phyloP scores from a whole-genome alignment of 1,140 invertebrate genomes.

The Dreissena rostriformis region DNA sequence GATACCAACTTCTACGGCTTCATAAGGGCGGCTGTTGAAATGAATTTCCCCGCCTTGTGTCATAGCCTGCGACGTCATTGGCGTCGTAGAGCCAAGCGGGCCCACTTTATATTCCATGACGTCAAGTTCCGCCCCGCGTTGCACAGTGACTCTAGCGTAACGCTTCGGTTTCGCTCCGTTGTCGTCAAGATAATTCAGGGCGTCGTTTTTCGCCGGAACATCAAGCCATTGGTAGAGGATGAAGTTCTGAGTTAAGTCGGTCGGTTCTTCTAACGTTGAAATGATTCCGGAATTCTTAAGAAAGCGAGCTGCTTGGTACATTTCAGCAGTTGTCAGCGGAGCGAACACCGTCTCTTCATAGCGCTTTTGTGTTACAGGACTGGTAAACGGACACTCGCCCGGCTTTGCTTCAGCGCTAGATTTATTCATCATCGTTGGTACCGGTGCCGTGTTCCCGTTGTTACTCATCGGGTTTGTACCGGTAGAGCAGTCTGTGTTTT shows the following conservation, averaged over 20 bases:
- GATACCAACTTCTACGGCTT: not conserved
- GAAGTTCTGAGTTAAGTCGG: constrained; percentile 25
- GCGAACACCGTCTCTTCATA: constrained; percentile 38
- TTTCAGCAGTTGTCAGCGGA: constrained; percentile 35
- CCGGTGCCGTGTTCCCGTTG: not conserved
- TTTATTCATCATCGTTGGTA: not conserved
- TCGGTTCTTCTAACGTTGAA: constrained; percentile 6
- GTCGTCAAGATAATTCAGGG: constrained; percentile 31
- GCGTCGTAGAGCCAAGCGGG: constrained; percentile 5
- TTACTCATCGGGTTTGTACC: not conserved
- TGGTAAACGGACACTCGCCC: not conserved
- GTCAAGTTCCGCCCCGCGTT: constrained; percentile 32
- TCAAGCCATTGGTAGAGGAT: constrained; percentile 30
- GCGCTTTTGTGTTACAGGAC: constrained; percentile 12
- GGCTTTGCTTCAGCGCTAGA: not conserved
- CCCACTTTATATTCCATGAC: constrained; percentile 54
- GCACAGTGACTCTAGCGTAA: constrained; percentile 34
- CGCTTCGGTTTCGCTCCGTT: constrained; percentile 13
- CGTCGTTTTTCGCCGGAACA: constrained; percentile 27
- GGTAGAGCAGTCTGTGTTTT: not conserved
- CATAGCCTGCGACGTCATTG: not conserved
- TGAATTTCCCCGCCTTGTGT: constrained; percentile 18
- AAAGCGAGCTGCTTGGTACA: constrained; percentile 29
- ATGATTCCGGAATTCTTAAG: constrained; percentile 13
- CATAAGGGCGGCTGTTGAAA: constrained; percentile 46